Percentiles rank a stretch among this genome's conserved stretches.
Conservation (phyloP, 2,797 vertebrate genomes). For the Perdix hodgsoniae region DNA sequence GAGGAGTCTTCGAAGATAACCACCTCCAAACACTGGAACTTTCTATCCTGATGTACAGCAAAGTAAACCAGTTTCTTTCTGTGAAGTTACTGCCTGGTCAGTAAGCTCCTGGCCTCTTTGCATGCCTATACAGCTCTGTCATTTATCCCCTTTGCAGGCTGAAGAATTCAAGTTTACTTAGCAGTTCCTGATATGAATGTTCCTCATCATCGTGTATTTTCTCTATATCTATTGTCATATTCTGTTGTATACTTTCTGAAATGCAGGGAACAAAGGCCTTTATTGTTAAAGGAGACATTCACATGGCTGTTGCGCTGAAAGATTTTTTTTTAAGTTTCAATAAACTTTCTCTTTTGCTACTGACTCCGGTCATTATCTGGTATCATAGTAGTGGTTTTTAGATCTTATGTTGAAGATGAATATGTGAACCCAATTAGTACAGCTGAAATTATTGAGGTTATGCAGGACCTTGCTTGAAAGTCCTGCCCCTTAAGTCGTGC, state of each 20-base stretch:
- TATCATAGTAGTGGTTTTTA: background rate
- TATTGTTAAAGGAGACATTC: background rate
- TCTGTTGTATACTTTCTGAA: background rate
- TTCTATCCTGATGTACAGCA: background rate
- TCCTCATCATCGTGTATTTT: background rate
- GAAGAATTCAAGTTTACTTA: background rate
- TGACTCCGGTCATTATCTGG: background rate
- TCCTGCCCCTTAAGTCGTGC: background rate
- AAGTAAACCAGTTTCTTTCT: background rate
- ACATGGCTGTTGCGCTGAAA: background rate
- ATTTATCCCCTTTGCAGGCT: background rate
- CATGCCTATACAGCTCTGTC: background rate
- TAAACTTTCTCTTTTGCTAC: background rate
- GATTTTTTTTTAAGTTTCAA: background rate
- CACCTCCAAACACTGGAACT: background rate
- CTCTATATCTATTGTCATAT: background rate
- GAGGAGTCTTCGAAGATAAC: background rate
- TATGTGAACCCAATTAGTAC: background rate
- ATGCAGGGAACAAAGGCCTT: background rate
- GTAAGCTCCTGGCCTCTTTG: background rate
- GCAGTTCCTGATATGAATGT: background rate
- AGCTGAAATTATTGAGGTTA: background rate
- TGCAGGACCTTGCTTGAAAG: background rate
- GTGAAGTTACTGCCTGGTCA: background rate
- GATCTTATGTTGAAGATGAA: background rate